These are phyloP conservation scores for Nycticryphes semicollaris DNA, from an alignment of 2,113 vertebrate genomes.

Conservation along the genomic window DNA sequence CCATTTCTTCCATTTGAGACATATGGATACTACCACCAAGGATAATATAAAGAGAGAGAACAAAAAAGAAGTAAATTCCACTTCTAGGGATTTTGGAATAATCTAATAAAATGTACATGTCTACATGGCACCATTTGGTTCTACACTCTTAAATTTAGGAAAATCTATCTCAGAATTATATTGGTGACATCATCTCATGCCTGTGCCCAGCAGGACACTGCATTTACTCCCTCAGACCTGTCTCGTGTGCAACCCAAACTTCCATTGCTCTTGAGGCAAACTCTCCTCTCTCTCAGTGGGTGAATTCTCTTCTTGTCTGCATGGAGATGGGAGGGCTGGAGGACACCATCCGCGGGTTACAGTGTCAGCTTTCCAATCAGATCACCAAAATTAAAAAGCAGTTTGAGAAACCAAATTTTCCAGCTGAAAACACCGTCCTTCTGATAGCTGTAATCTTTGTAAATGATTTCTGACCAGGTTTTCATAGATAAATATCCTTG, in stretches of 20 bases:
- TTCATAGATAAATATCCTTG: constrained; percentile 11
- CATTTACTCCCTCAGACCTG: background rate
- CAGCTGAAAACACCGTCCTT: constrained; percentile 20
- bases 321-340: background rate
- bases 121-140: background rate
- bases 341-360: background rate
- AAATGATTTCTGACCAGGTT: constrained; percentile 38
- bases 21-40: background rate
- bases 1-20: background rate
- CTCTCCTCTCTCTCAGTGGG: background rate
- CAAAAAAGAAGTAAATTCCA: background rate
- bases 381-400: constrained; percentile 2
- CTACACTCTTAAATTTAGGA: background rate
- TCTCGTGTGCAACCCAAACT: background rate
- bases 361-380: constrained; percentile 9
- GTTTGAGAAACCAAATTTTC: constrained; percentile 34
- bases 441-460: background rate
- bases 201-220: background rate
- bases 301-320: background rate
- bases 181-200: background rate
- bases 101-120: background rate
- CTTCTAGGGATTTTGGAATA: background rate
- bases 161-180: background rate
- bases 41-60: background rate
- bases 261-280: background rate